Conservation (phyloP, 2,113 vertebrate genomes). For the Carassius auratus region DNA sequence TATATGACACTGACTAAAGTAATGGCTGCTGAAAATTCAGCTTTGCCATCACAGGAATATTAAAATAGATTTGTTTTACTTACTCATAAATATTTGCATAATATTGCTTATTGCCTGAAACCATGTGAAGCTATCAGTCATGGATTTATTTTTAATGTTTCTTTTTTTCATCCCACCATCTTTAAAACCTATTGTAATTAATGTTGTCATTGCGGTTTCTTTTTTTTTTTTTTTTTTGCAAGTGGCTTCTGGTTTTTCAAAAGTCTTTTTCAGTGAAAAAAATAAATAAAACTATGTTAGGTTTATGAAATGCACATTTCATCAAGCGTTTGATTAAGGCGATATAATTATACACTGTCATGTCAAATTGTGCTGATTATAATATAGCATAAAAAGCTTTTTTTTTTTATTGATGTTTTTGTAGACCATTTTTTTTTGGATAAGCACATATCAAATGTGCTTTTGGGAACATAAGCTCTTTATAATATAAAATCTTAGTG, state of each 20-base stretch:
- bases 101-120: not conserved
- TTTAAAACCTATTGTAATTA: not conserved
- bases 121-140: not conserved
- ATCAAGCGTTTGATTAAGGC: constrained; percentile 74
- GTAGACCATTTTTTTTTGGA: not conserved
- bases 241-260: not conserved
- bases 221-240: not conserved
- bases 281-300: not conserved
- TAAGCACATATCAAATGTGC: not conserved
- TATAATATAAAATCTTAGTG: not conserved
- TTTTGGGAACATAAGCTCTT: too few species aligned
- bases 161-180: not conserved
- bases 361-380: not conserved
- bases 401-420: not conserved
- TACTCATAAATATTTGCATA: not conserved
- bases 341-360: not conserved
- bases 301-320: constrained; percentile 80
- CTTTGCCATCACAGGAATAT: not conserved
- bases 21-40: not conserved
- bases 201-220: not conserved
- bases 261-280: not conserved
- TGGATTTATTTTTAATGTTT: not conserved
- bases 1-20: too few species aligned
- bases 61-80: too few species aligned
- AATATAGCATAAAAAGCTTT: not conserved